Evolutionary conservation across 1,140 invertebrate species (phyloP).

Genomic region (Drosophila serrata): DNA sequence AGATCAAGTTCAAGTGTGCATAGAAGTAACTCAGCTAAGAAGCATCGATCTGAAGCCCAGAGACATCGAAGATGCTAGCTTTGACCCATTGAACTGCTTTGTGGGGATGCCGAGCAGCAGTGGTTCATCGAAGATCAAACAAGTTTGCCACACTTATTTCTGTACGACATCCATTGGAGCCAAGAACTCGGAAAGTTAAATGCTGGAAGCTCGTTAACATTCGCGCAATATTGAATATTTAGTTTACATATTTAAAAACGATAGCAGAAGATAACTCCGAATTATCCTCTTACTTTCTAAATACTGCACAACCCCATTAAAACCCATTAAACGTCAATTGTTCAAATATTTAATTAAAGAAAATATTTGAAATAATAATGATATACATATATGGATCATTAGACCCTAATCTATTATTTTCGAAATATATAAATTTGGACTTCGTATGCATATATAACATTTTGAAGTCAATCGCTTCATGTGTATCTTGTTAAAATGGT

Average conservation of each 20-base stretch:
- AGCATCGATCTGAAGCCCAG: slow-evolving; percentile 14
- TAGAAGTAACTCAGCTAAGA: slow-evolving; percentile 41
- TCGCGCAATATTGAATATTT: background rate
- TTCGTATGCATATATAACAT: background rate
- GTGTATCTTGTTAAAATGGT: background rate
- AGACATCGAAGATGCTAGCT: slow-evolving; percentile 19
- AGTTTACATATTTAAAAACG: background rate
- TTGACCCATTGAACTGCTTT: slow-evolving; percentile 68
- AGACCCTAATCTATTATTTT: background rate
- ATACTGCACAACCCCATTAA: too few relatives aligned
- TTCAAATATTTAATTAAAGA: background rate
- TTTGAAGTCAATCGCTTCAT: background rate
- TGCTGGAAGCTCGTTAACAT: slow-evolving; percentile 2
- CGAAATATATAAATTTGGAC: too few relatives aligned
- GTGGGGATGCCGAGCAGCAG: slow-evolving; percentile 43
- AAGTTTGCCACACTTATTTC: slow-evolving; percentile 52
- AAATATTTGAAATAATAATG: too few relatives aligned
- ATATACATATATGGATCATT: slow-evolving; percentile 2
- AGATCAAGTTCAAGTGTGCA: slow-evolving; percentile 71
- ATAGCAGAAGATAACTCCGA: too few relatives aligned
- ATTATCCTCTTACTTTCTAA: too few relatives aligned
- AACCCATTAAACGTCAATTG: background rate
- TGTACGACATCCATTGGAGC: slow-evolving; percentile 17
- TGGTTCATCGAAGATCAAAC: slow-evolving; percentile 16
- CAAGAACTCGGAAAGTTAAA: slow-evolving; percentile 25